phyloP scores from a whole-genome alignment of 2,797 vertebrate species.

The Pangasius macronema region DNA sequence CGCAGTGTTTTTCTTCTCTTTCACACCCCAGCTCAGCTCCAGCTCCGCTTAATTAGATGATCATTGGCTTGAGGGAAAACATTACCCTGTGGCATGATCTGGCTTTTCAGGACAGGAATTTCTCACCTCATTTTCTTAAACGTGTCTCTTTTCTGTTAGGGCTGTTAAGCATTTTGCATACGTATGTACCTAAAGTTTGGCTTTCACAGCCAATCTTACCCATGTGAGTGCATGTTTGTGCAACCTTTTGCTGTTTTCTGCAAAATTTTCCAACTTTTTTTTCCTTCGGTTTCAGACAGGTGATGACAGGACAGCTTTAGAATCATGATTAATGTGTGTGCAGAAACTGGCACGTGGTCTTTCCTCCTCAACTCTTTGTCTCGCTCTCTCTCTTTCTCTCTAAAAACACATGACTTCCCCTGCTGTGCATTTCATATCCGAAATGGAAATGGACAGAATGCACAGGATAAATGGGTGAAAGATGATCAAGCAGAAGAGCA shows the following conservation, averaged over 20 bases:
- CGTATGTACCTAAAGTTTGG: neutral
- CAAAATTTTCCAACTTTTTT: neutral
- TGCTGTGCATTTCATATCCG: neutral
- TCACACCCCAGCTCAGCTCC: neutral
- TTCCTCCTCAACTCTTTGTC: neutral
- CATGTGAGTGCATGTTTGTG: neutral
- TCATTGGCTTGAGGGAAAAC: constrained; percentile 1
- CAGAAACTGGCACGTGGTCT: constrained; percentile 15
- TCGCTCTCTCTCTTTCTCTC: neutral
- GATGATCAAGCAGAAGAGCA: neutral
- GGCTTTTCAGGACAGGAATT: neutral
- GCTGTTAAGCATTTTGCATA: neutral
- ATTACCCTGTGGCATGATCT: neutral
- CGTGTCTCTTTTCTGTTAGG: neutral
- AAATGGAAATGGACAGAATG: neutral
- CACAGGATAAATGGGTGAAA: neutral
- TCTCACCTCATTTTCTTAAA: constrained; percentile 2
- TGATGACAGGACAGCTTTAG: neutral
- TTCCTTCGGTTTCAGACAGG: neutral
- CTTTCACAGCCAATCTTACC: neutral
- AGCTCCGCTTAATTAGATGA: constrained; percentile 1
- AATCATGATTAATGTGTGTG: constrained; percentile 11
- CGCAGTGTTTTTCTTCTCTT: neutral
- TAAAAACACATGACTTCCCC: neutral
- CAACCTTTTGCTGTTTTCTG: neutral